Percentiles rank a stretch among this genome's conserved stretches.
Conservation (phyloP, 2,113 vertebrate genomes). For the Dryoscopus gambensis region DNA sequence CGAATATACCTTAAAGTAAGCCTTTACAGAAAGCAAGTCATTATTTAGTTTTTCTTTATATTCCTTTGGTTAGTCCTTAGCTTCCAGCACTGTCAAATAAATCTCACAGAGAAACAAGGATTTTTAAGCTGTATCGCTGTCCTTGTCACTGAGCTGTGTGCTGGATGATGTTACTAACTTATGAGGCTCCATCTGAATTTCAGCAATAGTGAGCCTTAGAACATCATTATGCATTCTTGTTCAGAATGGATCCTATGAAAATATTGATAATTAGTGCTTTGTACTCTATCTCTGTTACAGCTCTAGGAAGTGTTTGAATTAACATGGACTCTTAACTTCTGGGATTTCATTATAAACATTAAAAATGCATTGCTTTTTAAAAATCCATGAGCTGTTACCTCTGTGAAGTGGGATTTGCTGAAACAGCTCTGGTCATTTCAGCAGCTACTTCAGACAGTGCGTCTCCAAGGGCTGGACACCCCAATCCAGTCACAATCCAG, state of each 20-base stretch:
- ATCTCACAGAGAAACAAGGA: neutral
- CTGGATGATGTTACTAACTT: neutral
- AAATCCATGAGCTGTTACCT: neutral
- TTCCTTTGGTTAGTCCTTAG: neutral
- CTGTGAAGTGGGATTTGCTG: neutral
- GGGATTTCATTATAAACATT: neutral
- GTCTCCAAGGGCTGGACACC: neutral
- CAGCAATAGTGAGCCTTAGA: neutral
- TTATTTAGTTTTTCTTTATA: neutral
- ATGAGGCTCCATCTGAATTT: neutral
- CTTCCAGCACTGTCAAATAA: neutral
- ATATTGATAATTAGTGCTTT: neutral
- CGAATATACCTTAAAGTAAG: neutral
- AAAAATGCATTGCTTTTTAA: neutral
- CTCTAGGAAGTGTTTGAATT: neutral
- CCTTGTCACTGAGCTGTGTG: neutral
- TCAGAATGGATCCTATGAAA: neutral
- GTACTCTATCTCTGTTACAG: neutral
- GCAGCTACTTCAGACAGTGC: neutral
- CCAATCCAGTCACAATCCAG: fast-evolving
- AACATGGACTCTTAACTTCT: neutral
- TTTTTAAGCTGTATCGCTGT: neutral
- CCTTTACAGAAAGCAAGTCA: neutral
- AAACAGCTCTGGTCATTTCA: neutral
- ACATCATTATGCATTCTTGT: neutral